Evolutionary conservation across 2,888 invertebrate genomes (phyloP).

Genomic region (Microchrysa polita): DNA sequence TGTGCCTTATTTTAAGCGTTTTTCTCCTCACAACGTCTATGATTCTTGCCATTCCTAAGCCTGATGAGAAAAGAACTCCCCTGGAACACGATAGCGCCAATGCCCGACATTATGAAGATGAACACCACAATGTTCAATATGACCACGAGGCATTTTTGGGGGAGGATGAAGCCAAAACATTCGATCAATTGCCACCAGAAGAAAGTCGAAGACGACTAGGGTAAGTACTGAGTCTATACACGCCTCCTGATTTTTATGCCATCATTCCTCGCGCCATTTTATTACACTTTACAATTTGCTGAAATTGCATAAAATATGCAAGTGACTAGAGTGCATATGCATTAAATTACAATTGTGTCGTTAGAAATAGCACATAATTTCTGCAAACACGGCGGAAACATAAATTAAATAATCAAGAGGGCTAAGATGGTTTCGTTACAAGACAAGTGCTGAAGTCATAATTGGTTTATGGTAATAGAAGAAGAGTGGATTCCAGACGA

Average conservation of each 20-base stretch:
- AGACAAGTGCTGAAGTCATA: no score
- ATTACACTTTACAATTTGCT: constrained; percentile 2
- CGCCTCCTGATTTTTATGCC: neutral
- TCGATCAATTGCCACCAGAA: constrained; percentile 93
- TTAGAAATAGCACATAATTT: neutral
- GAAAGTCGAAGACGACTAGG: constrained; percentile 91
- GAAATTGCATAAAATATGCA: neutral
- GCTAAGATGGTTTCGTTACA: no score
- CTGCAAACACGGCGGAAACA: neutral
- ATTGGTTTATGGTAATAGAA: no score
- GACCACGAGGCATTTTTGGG: constrained; percentile 98
- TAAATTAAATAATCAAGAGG: constrained; percentile 7
- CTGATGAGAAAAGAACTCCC: constrained; percentile 73
- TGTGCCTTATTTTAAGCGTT: constrained; percentile 44
- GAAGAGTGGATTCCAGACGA: no score
- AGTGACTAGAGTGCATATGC: constrained; percentile 1
- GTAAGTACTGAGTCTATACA: constrained; percentile 65
- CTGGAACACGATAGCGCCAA: constrained; percentile 78
- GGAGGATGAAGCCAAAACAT: constrained; percentile 90
- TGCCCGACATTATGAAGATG: constrained; percentile 78
- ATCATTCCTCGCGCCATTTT: neutral
- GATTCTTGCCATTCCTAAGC: constrained; percentile 74
- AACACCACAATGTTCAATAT: constrained; percentile 87
- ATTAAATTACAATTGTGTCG: neutral
- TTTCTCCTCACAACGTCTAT: constrained; percentile 47